These are phyloP conservation scores for Xylocampa areola DNA, from an alignment of 2,888 invertebrate species.

Conservation along the genomic window DNA sequence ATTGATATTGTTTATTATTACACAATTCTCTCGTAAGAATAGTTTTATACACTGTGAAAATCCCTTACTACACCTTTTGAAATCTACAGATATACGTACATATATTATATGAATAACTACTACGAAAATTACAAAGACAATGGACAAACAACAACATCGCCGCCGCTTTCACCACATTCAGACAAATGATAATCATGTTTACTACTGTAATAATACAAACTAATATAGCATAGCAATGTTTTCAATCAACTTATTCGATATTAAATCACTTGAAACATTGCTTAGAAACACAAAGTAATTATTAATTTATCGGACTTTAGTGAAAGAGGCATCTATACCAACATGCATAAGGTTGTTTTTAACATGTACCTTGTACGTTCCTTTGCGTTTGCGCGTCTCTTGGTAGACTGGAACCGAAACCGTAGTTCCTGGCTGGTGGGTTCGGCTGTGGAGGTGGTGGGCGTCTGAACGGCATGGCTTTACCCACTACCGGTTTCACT, in stretches of 20 bases:
- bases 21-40: not conserved
- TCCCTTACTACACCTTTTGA: not conserved
- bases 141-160: slow-evolving; percentile 7
- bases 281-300: too few relatives aligned
- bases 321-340: slow-evolving; percentile 6
- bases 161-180: slow-evolving; percentile 10
- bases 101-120: not conserved
- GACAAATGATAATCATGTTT: not conserved
- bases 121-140: slow-evolving; percentile 12
- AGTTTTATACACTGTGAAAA: not conserved
- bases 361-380: slow-evolving; percentile 75
- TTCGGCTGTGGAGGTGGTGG: slow-evolving; percentile 29
- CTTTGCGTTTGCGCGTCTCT: slow-evolving; percentile 73
- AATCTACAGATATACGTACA: not conserved
- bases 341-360: slow-evolving; percentile 14
- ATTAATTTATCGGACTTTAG: not conserved
- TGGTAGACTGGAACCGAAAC: slow-evolving; percentile 80
- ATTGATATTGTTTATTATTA: not conserved
- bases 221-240: too few relatives aligned
- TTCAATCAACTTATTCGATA: too few relatives aligned
- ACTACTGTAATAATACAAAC: not conserved
- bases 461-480: slow-evolving; percentile 75
- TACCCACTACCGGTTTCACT: slow-evolving; percentile 78
- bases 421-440: slow-evolving; percentile 53
- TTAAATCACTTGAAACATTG: too few relatives aligned